A percentile compares a stretch with the other conserved stretches of the same genome.
phyloP scores from a whole-genome alignment of 1,140 invertebrate genomes.

The Drosophila novamexicana region DNA sequence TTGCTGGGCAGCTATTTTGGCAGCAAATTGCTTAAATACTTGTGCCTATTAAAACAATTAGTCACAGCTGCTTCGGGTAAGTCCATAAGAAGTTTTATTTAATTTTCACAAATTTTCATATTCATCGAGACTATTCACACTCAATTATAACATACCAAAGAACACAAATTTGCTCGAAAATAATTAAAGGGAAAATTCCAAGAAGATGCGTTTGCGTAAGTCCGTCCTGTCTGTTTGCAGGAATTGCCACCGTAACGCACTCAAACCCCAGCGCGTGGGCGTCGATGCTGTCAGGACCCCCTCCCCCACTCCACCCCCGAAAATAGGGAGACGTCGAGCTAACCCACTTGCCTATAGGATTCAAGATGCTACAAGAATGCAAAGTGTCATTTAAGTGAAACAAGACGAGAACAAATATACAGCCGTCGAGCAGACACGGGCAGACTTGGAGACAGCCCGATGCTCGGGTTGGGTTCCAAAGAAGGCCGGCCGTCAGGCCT shows the following conservation, averaged over 20 bases:
- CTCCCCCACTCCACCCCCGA: background rate
- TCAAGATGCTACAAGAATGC: conserved; percentile 80
- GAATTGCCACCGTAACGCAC: background rate
- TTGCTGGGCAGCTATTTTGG: conserved; percentile 31
- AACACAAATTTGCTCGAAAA: conserved; percentile 74
- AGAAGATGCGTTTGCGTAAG: conserved; percentile 46
- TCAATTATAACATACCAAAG: conserved; percentile 79
- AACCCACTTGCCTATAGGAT: conserved; percentile 37
- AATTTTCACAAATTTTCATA: conserved; percentile 82
- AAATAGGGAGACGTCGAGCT: background rate
- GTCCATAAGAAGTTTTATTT: conserved; percentile 62
- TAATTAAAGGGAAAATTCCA: conserved; percentile 73
- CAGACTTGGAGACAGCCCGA: conserved; percentile 1
- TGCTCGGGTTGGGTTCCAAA: conserved; percentile 6
- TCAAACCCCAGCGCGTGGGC: too few relatives aligned
- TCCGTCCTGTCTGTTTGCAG: conserved; percentile 41
- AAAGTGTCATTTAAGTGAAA: conserved; percentile 82
- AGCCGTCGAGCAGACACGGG: conserved; percentile 34
- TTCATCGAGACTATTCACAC: conserved; percentile 79
- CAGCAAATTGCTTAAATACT: conserved; percentile 65
- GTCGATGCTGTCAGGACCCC: background rate
- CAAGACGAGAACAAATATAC: conserved; percentile 80
- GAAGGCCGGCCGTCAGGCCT: conserved; percentile 8
- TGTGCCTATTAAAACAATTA: conserved; percentile 65
- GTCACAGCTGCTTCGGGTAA: conserved; percentile 45